Percentiles rank a stretch among this genome's conserved stretches.
Evolutionary conservation across 2,113 vertebrate species (phyloP).

Genomic region (Drymodes brunneopygia): DNA sequence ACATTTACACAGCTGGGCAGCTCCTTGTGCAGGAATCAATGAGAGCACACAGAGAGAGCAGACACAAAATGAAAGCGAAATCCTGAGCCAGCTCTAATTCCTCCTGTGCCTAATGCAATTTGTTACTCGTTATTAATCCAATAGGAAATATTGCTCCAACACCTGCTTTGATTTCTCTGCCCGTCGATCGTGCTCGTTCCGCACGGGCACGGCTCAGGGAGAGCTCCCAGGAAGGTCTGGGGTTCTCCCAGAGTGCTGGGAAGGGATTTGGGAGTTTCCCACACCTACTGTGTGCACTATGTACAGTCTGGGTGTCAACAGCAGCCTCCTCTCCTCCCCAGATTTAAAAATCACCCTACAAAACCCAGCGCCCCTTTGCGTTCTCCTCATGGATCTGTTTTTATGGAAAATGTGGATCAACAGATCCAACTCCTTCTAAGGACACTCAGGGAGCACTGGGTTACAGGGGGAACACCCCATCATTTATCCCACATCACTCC

Average conservation of each 20-base stretch:
- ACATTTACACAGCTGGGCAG: background rate
- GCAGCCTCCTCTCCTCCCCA: background rate
- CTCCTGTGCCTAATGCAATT: conserved; percentile 40
- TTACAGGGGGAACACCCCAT: background rate
- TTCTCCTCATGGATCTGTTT: background rate
- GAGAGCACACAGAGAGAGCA: background rate
- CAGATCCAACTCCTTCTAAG: background rate
- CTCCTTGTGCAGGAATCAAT: background rate
- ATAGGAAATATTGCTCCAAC: background rate
- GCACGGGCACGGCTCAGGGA: background rate
- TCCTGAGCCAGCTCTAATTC: conserved; percentile 27
- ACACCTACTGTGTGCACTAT: rapidly evolving
- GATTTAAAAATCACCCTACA: background rate
- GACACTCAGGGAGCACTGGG: background rate
- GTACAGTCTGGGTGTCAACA: background rate
- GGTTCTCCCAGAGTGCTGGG: background rate
- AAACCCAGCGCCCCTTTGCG: background rate
- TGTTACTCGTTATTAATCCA: conserved; percentile 49
- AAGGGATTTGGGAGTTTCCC: background rate
- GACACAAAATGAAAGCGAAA: background rate
- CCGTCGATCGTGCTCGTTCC: rapidly evolving
- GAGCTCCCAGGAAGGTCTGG: background rate
- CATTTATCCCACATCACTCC: background rate
- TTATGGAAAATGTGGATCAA: rapidly evolving
- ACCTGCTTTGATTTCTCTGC: conserved; percentile 17